Base-by-base conservation (phyloP, 2,888 invertebrate species). In the Acronicta leporina region DNA sequence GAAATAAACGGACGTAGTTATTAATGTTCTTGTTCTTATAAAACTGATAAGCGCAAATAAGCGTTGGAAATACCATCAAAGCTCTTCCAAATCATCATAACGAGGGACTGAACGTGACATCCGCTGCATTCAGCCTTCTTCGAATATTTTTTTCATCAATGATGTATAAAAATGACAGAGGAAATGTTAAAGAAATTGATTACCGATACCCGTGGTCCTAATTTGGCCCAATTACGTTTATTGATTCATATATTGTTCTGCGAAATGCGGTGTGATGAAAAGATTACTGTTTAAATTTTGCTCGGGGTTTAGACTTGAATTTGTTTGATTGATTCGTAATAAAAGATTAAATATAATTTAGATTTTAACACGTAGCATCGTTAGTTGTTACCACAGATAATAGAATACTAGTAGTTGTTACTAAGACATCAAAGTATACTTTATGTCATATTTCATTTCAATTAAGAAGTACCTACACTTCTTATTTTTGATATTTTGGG, bases 71-170 rank as follows among this genome's bases (percentile, higher is more conserved):
- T 7, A 25, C 44, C 40, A 44, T 30, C 20, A 41, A 50, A 66
- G 41, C 20, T 44, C 27, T 58, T 69, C 66, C 59, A 71, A 72
- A 72, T 70, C 45, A 40, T 57, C 48, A 69, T 82, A 83, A 84
- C 79, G 72, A 83, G 78, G 73, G 62, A n/a, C 20, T 43, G 63
- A 53, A 85, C 84, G 84, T 85, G 84, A 85, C 83, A 80, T 85
- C 84, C 83, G 81, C 77, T 33, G 11, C 53, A 45, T 25, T 15
- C 48, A 62, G 40, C 50, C 70, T 63, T 57, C 68, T 56, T 66
- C 69, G 63, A 70, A 74, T 73, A 56, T 33, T 78, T 59, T 68
- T 63, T 64, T 67, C 48, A 53, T 48, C 47, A 63, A 51, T 54
- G 44, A 63, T 65, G n/a, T n/a, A 59, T 40, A 57, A 52, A 69